These are phyloP conservation scores for Datnioides undecimradiatus DNA, from an alignment of 2,113 vertebrate species.

Conservation along the genomic window DNA sequence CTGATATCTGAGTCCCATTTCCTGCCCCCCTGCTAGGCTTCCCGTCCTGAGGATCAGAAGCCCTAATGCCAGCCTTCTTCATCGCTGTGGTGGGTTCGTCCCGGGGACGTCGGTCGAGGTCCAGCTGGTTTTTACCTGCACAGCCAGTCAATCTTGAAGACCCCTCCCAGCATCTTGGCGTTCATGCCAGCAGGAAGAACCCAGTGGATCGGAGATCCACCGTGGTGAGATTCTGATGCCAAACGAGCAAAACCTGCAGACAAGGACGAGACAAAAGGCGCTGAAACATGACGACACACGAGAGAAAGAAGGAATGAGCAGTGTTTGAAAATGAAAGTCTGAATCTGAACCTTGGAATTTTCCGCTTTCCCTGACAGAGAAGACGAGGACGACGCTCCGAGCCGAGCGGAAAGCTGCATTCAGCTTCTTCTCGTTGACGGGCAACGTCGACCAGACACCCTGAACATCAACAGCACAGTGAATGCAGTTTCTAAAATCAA, in stretches of 20 bases:
- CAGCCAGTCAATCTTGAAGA: conserved; percentile 99
- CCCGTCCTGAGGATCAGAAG: too few species aligned
- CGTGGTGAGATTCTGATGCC: conserved; percentile 96
- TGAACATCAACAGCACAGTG: conserved; percentile 48
- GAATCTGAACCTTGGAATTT: conserved; percentile 93
- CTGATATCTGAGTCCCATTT: too few species aligned
- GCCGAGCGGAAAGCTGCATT: conserved; percentile 94
- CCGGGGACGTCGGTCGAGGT: too few species aligned
- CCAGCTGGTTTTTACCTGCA: conserved; percentile 87
- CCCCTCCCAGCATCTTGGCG: conserved; percentile 98
- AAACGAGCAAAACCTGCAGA: conserved; percentile 92
- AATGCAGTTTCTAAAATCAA: too few species aligned
- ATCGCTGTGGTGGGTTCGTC: too few species aligned
- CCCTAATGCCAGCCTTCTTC: too few species aligned
- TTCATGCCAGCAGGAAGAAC: conserved; percentile 99
- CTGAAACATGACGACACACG: too few species aligned
- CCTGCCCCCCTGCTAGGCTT: too few species aligned
- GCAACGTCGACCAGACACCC: conserved; percentile 99
- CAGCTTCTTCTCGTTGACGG: conserved; percentile 98
- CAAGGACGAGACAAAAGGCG: background rate
- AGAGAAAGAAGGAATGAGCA: too few species aligned
- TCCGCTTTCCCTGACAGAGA: conserved; percentile 98
- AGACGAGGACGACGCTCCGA: conserved; percentile 94
- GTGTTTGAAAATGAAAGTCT: background rate
- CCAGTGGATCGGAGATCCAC: conserved; percentile 98